Base-by-base conservation (phyloP, 1,140 invertebrate genomes). In the Drosophila hydei region DNA sequence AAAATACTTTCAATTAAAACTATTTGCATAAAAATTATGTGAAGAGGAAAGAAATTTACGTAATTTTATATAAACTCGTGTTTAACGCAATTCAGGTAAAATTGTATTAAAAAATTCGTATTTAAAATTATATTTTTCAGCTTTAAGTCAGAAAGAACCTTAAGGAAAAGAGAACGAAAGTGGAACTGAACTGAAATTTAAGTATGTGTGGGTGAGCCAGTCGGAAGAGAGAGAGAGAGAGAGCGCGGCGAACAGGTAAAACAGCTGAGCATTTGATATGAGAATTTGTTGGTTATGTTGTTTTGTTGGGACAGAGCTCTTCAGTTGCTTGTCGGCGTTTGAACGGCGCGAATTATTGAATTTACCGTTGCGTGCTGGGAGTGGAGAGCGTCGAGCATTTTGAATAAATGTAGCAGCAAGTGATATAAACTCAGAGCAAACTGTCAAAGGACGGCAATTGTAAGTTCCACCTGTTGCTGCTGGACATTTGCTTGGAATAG, bases 231-330 rank as follows among this genome's bases (percentile, higher is more conserved):
- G 40, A 21, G 27, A 27, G 16, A 42, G 8, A 23, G 25, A 40
- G 38, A 19, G 50, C 2, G 40, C 5, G 25, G 18, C 30, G 50
- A 19, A 11, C 14, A 27, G 33, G 70, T 45, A 30, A 81, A 56
- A 67, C 79, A 83, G 79, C 79, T 77, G 72, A 58, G 75, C 45
- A 42, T 50, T 69, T 67, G 47, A 52, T 63, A 70, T 33, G 30
- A 33, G 30, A 14, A 42, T 16, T 42, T 65, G 60, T 70, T 19
- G 40, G 33, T 36, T 45, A 67, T 59, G 77, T 63, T 61, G 70
- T 52, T 38, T 45, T 59, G 18, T 19, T 38, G 36, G 36, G 36
- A 33, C 33, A 27, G 3, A 14, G 43, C 60, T 38, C 21, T 36
- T 56, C 70, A 73, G 72, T 85, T 77, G 77, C 19, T 67, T 61